Percentiles rank a stretch among this genome's conserved stretches.
These are phyloP conservation scores for Romanogobio albipinnatus DNA, from an alignment of 2,113 vertebrate genomes.

Conservation along the genomic window DNA sequence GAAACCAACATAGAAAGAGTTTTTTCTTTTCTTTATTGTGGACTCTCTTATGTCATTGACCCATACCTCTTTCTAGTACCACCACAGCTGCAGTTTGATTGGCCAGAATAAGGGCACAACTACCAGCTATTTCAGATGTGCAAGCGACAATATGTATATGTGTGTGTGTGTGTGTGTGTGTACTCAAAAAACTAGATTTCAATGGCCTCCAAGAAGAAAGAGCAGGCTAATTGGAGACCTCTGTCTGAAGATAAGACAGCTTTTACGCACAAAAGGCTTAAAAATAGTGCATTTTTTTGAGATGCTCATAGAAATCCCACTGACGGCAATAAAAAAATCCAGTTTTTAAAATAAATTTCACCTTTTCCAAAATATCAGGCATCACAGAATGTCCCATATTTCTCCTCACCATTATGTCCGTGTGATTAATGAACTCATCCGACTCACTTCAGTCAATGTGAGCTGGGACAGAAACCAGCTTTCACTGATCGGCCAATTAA, in stretches of 20 bases:
- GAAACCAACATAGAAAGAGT: no score
- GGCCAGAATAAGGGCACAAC: background rate
- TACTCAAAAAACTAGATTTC: conserved; percentile 39
- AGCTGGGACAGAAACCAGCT: conserved; percentile 10
- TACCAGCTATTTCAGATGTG: background rate
- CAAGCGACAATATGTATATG: background rate
- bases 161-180: background rate
- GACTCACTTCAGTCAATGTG: conserved; percentile 32
- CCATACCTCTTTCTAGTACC: background rate
- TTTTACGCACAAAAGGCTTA: conserved; percentile 18
- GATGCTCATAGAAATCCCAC: conserved; percentile 27
- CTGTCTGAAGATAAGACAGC: conserved; percentile 47
- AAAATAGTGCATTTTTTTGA: conserved; percentile 47
- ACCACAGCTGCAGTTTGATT: background rate
- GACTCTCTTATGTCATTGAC: background rate
- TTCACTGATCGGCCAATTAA: conserved; percentile 10
- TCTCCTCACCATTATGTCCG: conserved; percentile 30
- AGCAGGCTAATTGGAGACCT: conserved; percentile 60
- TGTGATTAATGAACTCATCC: conserved; percentile 45
- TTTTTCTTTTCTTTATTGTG: background rate
- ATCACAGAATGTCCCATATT: conserved; percentile 53
- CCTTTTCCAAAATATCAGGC: conserved; percentile 54
- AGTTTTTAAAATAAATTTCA: conserved; percentile 52
- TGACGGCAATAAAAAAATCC: conserved; percentile 4
- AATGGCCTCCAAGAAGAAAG: conserved; percentile 43